phyloP scores from a whole-genome alignment of 2,113 vertebrate species.

The Muntiacus muntjak region DNA sequence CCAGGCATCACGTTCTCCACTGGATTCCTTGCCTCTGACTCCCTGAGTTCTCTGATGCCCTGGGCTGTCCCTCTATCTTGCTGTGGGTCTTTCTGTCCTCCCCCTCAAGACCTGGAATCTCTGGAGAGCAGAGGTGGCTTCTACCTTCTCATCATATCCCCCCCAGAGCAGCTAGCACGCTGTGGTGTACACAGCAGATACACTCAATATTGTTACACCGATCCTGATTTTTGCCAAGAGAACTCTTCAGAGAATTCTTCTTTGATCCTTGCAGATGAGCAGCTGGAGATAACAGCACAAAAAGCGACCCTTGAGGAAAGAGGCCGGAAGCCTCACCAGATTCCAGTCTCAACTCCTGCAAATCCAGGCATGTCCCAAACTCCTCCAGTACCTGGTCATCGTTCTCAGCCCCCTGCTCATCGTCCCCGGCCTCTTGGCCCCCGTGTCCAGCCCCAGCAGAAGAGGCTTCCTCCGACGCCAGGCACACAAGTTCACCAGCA shows the following conservation, averaged over 20 bases:
- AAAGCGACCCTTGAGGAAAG: background rate
- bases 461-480: background rate
- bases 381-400: conserved; percentile 25
- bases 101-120: background rate
- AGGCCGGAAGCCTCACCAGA: background rate
- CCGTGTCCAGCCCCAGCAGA: conserved; percentile 28
- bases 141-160: background rate
- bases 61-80: background rate
- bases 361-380: background rate
- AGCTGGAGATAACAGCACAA: background rate
- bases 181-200: fast-evolving
- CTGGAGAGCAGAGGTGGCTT: background rate
- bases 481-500: conserved; percentile 44
- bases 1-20: background rate
- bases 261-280: conserved; percentile 56
- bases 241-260: background rate
- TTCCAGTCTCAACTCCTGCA: background rate
- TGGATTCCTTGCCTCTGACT: no score
- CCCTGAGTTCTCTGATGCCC: background rate
- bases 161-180: background rate
- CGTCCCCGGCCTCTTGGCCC: background rate
- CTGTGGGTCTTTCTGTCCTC: background rate
- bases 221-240: background rate
- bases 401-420: background rate
- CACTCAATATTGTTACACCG: fast-evolving